Evolutionary conservation across 2,888 invertebrate species (phyloP).

Genomic region (Hartigia nigra): DNA sequence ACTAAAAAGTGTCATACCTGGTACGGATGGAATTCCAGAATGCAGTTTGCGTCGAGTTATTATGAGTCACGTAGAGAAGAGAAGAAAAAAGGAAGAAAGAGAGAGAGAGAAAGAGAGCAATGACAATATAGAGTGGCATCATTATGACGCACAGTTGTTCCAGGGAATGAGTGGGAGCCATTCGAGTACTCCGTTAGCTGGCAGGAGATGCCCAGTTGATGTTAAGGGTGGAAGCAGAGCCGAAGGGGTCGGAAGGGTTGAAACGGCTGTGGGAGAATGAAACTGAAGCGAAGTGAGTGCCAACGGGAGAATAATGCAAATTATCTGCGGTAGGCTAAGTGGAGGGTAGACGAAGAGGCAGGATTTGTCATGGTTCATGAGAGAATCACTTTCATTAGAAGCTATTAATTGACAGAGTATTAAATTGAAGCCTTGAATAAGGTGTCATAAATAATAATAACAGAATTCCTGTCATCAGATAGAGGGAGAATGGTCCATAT

Average conservation of each 20-base stretch:
- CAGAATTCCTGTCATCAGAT: not conserved
- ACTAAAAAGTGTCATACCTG: not conserved
- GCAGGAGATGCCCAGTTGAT: not conserved
- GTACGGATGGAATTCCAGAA: not conserved
- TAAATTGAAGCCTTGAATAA: not conserved
- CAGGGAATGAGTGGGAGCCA: slow-evolving; percentile 29
- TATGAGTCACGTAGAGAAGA: slow-evolving; percentile 49
- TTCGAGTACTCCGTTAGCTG: slow-evolving; percentile 15
- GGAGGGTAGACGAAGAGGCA: slow-evolving; percentile 23
- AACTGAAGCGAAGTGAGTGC: slow-evolving; percentile 24
- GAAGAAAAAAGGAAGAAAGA: not conserved
- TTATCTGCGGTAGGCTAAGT: slow-evolving; percentile 36
- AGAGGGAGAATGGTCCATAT: not conserved
- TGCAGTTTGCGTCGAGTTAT: slow-evolving; percentile 41
- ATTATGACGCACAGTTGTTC: slow-evolving; percentile 44
- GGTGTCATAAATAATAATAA: not conserved
- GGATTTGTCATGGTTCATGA: slow-evolving; percentile 35
- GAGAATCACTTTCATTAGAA: slow-evolving; percentile 10
- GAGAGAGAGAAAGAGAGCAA: slow-evolving; percentile 26
- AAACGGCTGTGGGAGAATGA: slow-evolving; percentile 17
- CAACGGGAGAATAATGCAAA: slow-evolving; percentile 53
- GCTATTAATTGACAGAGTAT: not conserved
- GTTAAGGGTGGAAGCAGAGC: slow-evolving; percentile 5
- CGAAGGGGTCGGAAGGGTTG: slow-evolving; percentile 24
- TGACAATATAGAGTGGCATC: slow-evolving; percentile 42